Evolutionary conservation across 1,140 invertebrate species (phyloP).

Genomic region (Calycopis cecrops): DNA sequence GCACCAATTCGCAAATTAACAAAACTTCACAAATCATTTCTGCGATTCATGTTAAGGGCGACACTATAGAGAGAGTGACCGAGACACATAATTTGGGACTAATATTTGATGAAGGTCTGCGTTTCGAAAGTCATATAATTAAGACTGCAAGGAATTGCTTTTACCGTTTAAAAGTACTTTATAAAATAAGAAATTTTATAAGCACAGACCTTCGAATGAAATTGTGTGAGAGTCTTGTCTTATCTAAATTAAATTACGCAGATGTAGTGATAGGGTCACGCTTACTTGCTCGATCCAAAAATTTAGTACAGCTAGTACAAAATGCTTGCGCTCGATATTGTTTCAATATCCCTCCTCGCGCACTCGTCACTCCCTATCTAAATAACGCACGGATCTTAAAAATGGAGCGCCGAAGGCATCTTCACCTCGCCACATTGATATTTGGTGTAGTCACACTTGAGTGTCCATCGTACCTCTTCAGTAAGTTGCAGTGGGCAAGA

Average conservation of each 20-base stretch:
- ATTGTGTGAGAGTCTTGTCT: slow-evolving; percentile 23
- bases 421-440: too few species aligned
- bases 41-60: slow-evolving; percentile 8
- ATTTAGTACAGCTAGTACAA: slow-evolving; percentile 15
- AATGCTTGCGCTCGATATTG: slow-evolving; percentile 22
- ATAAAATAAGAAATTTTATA: slow-evolving; percentile 19
- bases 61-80: slow-evolving; percentile 14
- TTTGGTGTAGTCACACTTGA: too few species aligned
- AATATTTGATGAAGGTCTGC: slow-evolving; percentile 16
- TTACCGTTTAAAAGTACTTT: slow-evolving; percentile 24
- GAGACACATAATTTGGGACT: slow-evolving; percentile 19
- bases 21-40: slow-evolving; percentile 3
- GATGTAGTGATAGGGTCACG: slow-evolving; percentile 18
- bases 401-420: too few species aligned
- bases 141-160: slow-evolving; percentile 15
- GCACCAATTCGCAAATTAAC: slow-evolving; percentile 4
- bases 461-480: too few species aligned
- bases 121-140: slow-evolving; percentile 16
- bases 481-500: too few species aligned
- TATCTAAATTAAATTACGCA: slow-evolving; percentile 25
- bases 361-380: slow-evolving; percentile 20
- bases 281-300: slow-evolving; percentile 9
- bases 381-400: neutral
- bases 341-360: slow-evolving; percentile 2
- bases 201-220: slow-evolving; percentile 17